Conservation (phyloP, 2,113 vertebrate genomes). For the Trichechus manatus region DNA sequence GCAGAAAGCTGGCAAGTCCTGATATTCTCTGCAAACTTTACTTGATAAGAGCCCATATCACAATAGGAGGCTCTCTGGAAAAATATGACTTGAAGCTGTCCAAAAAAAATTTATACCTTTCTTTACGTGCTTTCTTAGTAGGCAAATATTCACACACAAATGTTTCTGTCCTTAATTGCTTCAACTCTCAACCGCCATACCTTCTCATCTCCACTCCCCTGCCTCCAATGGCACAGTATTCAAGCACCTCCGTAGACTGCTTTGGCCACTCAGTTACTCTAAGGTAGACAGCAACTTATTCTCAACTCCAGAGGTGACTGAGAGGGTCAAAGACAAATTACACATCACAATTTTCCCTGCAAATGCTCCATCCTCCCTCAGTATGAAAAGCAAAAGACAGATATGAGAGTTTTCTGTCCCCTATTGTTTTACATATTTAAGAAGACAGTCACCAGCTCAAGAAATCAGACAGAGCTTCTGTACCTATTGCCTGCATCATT, state of each 20-base stretch:
- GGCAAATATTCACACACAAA: neutral
- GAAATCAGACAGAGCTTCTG: neutral
- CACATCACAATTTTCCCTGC: neutral
- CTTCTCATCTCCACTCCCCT: neutral
- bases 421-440: neutral
- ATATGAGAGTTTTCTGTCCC: neutral
- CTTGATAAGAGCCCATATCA: neutral
- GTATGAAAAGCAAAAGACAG: neutral
- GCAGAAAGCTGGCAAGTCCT: neutral
- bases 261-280: neutral
- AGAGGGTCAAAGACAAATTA: constrained; percentile 26
- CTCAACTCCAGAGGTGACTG: neutral
- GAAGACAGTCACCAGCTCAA: neutral
- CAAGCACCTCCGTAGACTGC: neutral
- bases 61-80: neutral
- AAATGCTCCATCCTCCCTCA: neutral
- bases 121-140: neutral
- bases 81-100: neutral
- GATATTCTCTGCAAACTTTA: neutral
- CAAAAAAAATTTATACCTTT: neutral
- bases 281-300: neutral
- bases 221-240: neutral
- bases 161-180: neutral
- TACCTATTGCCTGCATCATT: neutral
- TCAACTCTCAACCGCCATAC: neutral